Evolutionary conservation across 2,797 vertebrate genomes (phyloP).

Genomic region (Furcifer pardalis): DNA sequence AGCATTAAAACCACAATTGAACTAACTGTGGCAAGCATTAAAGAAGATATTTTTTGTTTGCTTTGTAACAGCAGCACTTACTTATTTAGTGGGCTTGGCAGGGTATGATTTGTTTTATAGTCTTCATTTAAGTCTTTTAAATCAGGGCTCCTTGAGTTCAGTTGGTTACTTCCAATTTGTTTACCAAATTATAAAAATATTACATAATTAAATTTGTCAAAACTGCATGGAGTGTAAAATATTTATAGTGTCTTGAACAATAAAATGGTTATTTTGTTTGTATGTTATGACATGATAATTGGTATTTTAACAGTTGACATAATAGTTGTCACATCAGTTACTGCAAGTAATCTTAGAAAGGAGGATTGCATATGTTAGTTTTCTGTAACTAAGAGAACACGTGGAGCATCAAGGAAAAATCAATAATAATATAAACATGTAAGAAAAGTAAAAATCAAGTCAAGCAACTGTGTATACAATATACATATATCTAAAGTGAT

Average conservation of each 20-base stretch:
- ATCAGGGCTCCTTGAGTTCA: background rate
- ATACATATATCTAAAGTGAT: background rate
- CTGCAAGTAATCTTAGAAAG: conserved; percentile 6
- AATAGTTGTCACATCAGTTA: background rate
- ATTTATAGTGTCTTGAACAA: background rate
- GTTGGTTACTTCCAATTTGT: background rate
- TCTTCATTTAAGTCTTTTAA: background rate
- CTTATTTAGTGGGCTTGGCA: background rate
- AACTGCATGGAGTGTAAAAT: background rate
- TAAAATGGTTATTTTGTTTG: background rate
- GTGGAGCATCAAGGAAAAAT: background rate
- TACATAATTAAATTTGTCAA: background rate
- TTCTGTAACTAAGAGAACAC: conserved; percentile 1
- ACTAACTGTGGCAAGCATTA: background rate
- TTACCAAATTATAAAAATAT: background rate
- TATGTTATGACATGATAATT: background rate
- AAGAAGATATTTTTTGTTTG: background rate
- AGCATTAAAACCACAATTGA: background rate
- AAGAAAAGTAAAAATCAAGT: background rate
- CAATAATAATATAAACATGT: background rate
- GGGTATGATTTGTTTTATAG: background rate
- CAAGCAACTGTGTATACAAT: background rate
- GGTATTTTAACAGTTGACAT: conserved; percentile 11
- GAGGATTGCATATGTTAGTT: background rate
- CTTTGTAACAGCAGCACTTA: background rate